A percentile compares a stretch with the other conserved stretches of the same genome.
Conservation (phyloP, 2,113 vertebrate genomes). For the Nothoprocta pentlandii region DNA sequence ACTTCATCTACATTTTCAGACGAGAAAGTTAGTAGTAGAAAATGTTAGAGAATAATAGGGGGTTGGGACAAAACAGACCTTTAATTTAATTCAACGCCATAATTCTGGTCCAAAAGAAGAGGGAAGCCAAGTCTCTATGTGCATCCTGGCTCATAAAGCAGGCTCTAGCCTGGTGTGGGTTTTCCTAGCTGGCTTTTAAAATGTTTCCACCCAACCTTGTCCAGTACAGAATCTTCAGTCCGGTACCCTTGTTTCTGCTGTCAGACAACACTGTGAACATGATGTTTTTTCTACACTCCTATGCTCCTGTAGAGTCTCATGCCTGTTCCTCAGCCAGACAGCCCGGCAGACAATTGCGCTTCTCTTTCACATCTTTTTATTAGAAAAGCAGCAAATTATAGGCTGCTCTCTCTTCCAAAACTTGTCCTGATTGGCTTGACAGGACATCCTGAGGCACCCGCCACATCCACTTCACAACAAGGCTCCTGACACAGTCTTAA, state of each 20-base stretch:
- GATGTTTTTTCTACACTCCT: not conserved
- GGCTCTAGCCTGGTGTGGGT: not conserved
- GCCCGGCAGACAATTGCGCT: not conserved
- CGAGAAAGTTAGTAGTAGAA: not conserved
- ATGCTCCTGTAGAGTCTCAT: not conserved
- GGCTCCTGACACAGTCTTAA: not conserved
- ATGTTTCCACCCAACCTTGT: not conserved
- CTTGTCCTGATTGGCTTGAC: not conserved
- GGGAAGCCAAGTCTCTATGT: not conserved
- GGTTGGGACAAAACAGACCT: not conserved
- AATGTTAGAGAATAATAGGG: not conserved
- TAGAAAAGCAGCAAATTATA: not conserved
- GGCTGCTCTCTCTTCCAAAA: not conserved
- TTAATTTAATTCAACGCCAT: not conserved
- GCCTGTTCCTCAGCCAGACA: not conserved
- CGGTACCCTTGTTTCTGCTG: slow-evolving; percentile 30
- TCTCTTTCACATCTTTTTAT: not conserved
- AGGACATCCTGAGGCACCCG: not conserved
- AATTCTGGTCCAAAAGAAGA: not conserved
- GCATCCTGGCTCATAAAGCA: not conserved
- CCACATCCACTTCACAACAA: not conserved
- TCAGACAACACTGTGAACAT: not conserved
- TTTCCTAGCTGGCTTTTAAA: slow-evolving; percentile 26
- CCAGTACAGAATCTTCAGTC: not conserved
- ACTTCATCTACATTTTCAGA: not conserved